Base-by-base conservation (phyloP, 2,888 invertebrate genomes). In the Euzetes globulus region DNA sequence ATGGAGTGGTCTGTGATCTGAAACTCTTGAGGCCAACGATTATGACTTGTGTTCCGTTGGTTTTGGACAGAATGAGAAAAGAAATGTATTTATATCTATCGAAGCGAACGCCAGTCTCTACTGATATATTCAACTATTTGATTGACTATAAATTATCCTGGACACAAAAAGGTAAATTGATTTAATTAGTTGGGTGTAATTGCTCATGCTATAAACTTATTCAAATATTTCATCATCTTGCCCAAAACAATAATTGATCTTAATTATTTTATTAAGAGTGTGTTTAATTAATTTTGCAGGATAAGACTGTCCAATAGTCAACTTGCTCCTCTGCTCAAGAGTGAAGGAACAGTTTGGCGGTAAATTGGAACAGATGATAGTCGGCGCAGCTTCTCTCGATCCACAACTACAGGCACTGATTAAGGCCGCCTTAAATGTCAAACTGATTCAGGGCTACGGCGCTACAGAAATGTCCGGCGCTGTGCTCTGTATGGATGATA, bases 381-480 rank as follows among this genome's bases (percentile, higher is more conserved):
- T 89, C 11, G 99, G 99, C 75, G 97, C 98, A 76, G 98, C 99
- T 27, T 98, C 98, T 0, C 86, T 99, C 25, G 91, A 94, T 7
- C 90, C 93, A 0, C 95, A 97, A 82, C 96, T 97, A 17, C 97
- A 98, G 83, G 88, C 91, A 82, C 95, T 96, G 85, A 91, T 94
- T 33, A 7, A 33, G 33, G 5, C 33, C 4, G 33, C 5, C 7
- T 33, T 33, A 33, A 33, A 6, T 33, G 33, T 91, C 77, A 90
- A 7, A 33, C 7, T 33, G 33, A 33, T 33, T 33, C 93, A 94
- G 81, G 98, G 97, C 72, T 98, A 98, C 84, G 98, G 98, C 1
- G 88, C 98, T 77, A 99, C 98, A 0, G 98, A 99, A 87, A 96
- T 97, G 19, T 91, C 92, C 79, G 95, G 96, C 0, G 93, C 92